Evolutionary conservation across 1,140 invertebrate genomes (phyloP), one percentile per base, ranked within the genome.

Genomic region (Zelostemma sp.): DNA sequence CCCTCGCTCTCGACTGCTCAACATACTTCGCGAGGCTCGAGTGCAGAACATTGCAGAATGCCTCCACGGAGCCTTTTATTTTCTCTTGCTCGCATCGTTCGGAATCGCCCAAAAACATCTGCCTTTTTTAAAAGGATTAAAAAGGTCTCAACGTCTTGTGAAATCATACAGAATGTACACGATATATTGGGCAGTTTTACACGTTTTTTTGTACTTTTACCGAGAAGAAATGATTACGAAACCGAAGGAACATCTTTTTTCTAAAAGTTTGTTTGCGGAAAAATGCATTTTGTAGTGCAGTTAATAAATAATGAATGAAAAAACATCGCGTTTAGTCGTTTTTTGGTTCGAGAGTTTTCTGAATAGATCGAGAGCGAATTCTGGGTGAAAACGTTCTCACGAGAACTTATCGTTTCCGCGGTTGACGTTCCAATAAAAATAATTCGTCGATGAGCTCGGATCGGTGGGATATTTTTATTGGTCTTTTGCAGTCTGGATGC

Each of bases 401-500:
- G 16, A 76, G 47, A 48, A 73, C 46, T 33, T n/a, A 15, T 46
- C 43, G 17, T 25, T 43, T 25, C 12, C 59, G 33, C 25, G 45
- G 57, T 53, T 72, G 68, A 68, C 68, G 31, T 41, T 59, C 59
- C 64, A 77, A 75, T 74, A 76, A 77, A 78, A 78, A 74, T 77
- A 79, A 79, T 80, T 80, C 68, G 56, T 46, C 74, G 56, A 74
- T 73, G 60, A 68, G 74, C 48, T 54, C 63, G 19, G 28, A 53
- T 21, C 25, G 16, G 47, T 43, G 49, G 61, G 73, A 77, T 79
- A 80, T 79, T 82, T 80, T 81, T 82, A 80, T 81, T 82, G 74
- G 67, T 38, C 72, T 77, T 80, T 80, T 80, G 75, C 73, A 79
- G 79, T 77, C 77, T 80, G 77, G 74, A 80, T 79, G 79, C 78